phyloP scores from a whole-genome alignment of 1,140 invertebrate genomes.

The Phymorhynchus buccinoides region DNA sequence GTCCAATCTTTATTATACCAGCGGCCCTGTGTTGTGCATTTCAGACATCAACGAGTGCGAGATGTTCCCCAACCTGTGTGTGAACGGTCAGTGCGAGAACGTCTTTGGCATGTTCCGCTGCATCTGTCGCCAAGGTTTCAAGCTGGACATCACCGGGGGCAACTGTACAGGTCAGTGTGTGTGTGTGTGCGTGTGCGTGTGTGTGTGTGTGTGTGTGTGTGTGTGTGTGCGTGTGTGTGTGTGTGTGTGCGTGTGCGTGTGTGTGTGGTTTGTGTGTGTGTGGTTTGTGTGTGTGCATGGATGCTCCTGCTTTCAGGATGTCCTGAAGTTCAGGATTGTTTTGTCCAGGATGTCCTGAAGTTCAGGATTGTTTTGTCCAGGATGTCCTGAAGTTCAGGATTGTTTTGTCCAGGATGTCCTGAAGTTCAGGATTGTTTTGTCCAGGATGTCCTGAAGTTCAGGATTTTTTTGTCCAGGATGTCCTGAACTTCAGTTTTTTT shows the following conservation, averaged over 20 bases:
- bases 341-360: too few relatives aligned
- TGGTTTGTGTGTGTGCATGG: neutral
- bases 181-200: neutral
- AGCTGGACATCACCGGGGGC: constrained; percentile 80
- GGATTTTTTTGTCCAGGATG: too few relatives aligned
- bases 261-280: neutral
- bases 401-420: too few relatives aligned
- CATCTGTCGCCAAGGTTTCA: constrained; percentile 82
- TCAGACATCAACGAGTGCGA: constrained; percentile 92
- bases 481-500: too few relatives aligned
- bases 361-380: too few relatives aligned
- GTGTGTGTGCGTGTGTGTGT: neutral
- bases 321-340: too few relatives aligned
- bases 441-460: too few relatives aligned
- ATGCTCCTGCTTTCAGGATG: too few relatives aligned
- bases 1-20: too few relatives aligned
- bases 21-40: too few relatives aligned
- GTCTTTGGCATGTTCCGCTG: constrained; percentile 80
- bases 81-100: constrained; percentile 89
- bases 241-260: neutral
- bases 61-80: constrained; percentile 89
- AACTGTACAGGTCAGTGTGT: neutral
- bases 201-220: neutral
- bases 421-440: too few relatives aligned
- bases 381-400: too few relatives aligned